Percentiles rank a stretch among this genome's conserved stretches.
Evolutionary conservation across 2,113 vertebrate genomes (phyloP).

Genomic region (Anguilla rostrata): DNA sequence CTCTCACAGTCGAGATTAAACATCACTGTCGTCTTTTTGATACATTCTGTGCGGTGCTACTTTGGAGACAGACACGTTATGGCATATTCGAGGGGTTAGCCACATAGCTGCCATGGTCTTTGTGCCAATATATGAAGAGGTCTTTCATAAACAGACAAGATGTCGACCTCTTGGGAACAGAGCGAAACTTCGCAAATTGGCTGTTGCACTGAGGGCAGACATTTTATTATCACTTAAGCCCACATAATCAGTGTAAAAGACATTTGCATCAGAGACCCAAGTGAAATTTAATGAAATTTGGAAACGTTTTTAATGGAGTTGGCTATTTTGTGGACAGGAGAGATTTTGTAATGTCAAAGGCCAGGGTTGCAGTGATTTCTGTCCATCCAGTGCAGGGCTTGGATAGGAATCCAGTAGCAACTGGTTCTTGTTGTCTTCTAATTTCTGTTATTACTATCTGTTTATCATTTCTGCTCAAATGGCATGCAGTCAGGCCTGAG

Average conservation of each 20-base stretch:
- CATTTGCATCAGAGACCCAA: background rate
- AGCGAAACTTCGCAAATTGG: background rate
- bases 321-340: background rate
- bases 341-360: background rate
- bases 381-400: background rate
- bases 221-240: background rate
- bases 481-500: background rate
- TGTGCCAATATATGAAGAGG: background rate
- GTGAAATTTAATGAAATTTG: background rate
- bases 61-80: background rate
- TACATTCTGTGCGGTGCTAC: background rate
- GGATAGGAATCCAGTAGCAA: background rate
- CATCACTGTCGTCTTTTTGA: background rate
- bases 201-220: background rate
- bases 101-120: background rate
- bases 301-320: background rate
- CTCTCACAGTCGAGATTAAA: background rate
- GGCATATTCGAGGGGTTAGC: background rate
- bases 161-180: background rate
- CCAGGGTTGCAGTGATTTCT: background rate
- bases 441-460: background rate
- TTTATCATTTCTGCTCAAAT: background rate
- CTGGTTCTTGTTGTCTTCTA: background rate
- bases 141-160: background rate
- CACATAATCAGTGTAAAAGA: background rate